Base-by-base conservation (phyloP, 2,888 invertebrate genomes). In the Cryptocephalus moraei region DNA sequence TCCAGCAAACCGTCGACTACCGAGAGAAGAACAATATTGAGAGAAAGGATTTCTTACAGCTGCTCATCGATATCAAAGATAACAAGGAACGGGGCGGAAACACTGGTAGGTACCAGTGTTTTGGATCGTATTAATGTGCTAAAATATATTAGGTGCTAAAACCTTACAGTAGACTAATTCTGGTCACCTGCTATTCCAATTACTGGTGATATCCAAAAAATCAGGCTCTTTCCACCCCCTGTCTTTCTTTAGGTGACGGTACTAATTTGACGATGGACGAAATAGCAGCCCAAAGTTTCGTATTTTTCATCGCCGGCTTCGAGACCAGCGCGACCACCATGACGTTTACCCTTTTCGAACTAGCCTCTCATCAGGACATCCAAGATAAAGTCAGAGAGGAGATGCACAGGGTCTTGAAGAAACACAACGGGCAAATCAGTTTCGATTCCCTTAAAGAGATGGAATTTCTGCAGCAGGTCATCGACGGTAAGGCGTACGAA, bases 31-130 rank as follows among this genome's bases (percentile, higher is more conserved):
- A 72, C 49, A 65, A 73, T 1, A 52, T 75, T 0, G 58, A 55
- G 0, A 62, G 75, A 8, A 74, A 75, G 43, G 78, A 77, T 59
- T 77, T 79, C 49, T 58, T 80, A 43, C 74, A 79, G 50, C 55
- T 76, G 4, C 62, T 77, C 43, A 64, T 74, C 22, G 55, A 49
- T 43, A 44, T 49, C 44, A 50, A 52, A 34, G 54, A 53, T 8
- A 39, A 48, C 34, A 43, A 48, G 22, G 46, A 48, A 22, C 14
- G 34, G 33, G n/a, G 22, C n/a, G 12, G 39, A 22, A 22, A 22
- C 22, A 6, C 22, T 22, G 22, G 22, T 22, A 22, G n/a, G n/a
- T n/a, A n/a, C n/a, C n/a, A n/a, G n/a, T n/a, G n/a, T n/a, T n/a
- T n/a, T n/a, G n/a, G n/a, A n/a, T n/a, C n/a, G n/a, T n/a, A n/a